Evolutionary conservation across 2,113 vertebrate species (phyloP).

Genomic region (Mormyrus lacerda): DNA sequence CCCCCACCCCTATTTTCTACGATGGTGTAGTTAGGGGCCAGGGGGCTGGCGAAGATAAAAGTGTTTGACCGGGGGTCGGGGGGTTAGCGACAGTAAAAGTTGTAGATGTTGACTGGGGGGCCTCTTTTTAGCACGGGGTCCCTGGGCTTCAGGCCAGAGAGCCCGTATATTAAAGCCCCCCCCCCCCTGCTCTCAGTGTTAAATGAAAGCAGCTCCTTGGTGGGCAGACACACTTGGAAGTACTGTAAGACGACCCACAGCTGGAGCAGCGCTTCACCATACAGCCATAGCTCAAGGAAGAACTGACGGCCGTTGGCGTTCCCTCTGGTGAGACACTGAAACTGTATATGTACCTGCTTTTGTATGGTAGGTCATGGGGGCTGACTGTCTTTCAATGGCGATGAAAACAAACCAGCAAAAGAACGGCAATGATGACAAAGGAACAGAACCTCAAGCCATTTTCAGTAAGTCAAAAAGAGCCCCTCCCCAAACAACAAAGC

Average conservation of each 20-base stretch:
- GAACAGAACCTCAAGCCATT: not conserved
- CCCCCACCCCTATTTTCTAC: not conserved
- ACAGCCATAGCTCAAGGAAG: not conserved
- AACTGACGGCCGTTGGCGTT: not conserved
- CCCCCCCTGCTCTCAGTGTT: not conserved
- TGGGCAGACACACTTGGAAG: not conserved
- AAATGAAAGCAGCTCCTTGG: not conserved
- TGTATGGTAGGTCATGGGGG: not conserved
- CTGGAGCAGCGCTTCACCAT: not conserved
- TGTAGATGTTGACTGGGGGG: not conserved
- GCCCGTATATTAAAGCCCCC: not conserved
- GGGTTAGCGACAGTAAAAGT: not conserved
- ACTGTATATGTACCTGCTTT: not conserved
- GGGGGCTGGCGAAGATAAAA: not conserved
- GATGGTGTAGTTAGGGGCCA: not conserved
- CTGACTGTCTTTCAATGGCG: not conserved
- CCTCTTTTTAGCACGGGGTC: not conserved
- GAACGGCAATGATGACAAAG: not conserved
- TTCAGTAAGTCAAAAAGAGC: not conserved
- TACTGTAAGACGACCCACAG: not conserved
- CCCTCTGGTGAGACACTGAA: not conserved
- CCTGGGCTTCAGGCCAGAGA: not conserved
- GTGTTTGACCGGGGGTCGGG: not conserved
- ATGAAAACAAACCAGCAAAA: not conserved
- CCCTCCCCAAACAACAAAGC: not conserved